phyloP scores from a whole-genome alignment of 2,888 invertebrate genomes.

The Watsonalla cultraria region DNA sequence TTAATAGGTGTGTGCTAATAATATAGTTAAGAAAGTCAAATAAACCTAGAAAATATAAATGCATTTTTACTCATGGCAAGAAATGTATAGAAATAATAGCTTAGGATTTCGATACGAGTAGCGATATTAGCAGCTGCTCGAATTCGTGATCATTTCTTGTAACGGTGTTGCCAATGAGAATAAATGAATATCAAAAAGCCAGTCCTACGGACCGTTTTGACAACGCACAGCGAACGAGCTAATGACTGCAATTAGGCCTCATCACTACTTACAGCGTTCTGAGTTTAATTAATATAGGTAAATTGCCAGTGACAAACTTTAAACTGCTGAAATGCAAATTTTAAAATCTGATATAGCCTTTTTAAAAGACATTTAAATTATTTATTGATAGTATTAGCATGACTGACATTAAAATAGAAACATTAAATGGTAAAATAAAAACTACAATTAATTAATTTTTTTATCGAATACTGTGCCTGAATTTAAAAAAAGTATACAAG shows the following conservation, averaged over 20 bases:
- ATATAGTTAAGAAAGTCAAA: too few species aligned
- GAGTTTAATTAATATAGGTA: slow-evolving; percentile 27
- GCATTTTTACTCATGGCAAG: too few species aligned
- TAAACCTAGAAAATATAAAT: too few species aligned
- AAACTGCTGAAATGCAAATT: slow-evolving; percentile 1
- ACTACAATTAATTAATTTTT: too few species aligned
- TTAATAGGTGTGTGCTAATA: too few species aligned
- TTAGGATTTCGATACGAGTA: too few species aligned
- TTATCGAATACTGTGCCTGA: too few species aligned
- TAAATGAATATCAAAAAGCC: slow-evolving; percentile 20
- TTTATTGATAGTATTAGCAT: too few species aligned
- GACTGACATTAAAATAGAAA: too few species aligned
- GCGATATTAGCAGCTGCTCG: slow-evolving; percentile 14
- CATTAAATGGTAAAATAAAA: too few species aligned
- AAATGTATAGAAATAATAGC: too few species aligned
- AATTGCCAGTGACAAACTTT: slow-evolving; percentile 15
- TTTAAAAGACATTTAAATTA: not conserved
- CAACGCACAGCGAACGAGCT: slow-evolving; percentile 19
- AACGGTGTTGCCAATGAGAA: slow-evolving; percentile 30
- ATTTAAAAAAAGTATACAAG: too few species aligned
- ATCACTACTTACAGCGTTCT: slow-evolving; percentile 24
- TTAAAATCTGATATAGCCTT: not conserved
- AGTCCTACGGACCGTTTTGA: slow-evolving; percentile 23
- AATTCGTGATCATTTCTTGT: slow-evolving; percentile 16
- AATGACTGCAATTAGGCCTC: slow-evolving; percentile 31